Percentiles rank a stretch among this genome's conserved stretches.
Evolutionary conservation across 1,140 invertebrate species (phyloP).

Genomic region (Drosophila insularis): DNA sequence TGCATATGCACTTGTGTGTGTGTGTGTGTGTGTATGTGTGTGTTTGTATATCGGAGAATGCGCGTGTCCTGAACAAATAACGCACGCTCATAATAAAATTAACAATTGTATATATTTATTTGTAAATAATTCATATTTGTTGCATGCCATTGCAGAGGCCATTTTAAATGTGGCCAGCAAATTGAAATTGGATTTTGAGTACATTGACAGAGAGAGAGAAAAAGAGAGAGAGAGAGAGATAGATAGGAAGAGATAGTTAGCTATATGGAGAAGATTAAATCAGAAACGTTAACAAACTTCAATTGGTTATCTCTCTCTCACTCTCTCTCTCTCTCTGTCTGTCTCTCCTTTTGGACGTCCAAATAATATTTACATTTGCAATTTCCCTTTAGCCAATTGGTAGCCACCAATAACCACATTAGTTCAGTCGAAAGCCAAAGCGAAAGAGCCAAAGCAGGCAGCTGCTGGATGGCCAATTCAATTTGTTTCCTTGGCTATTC

Average conservation of each 20-base stretch:
- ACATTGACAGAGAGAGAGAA: background rate
- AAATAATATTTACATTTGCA: conserved; percentile 70
- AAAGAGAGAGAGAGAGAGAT: background rate
- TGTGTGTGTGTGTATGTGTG: background rate
- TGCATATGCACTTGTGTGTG: background rate
- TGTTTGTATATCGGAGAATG: background rate
- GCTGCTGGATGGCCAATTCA: conserved; percentile 63
- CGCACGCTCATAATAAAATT: conserved; percentile 62
- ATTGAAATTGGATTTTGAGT: conserved; percentile 14
- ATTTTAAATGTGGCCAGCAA: conserved; percentile 10
- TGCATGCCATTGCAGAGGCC: conserved; percentile 7
- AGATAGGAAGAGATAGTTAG: too few relatives aligned
- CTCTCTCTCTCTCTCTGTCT: background rate
- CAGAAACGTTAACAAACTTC: background rate
- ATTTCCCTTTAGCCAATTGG: conserved; percentile 57
- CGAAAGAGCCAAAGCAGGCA: conserved; percentile 19
- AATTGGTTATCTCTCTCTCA: conserved; percentile 28
- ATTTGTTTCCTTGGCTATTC: conserved; percentile 74
- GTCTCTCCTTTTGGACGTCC: background rate
- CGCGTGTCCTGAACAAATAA: conserved; percentile 3
- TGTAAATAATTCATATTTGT: conserved; percentile 9
- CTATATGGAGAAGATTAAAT: background rate
- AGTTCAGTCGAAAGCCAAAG: conserved; percentile 60
- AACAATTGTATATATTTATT: conserved; percentile 50
- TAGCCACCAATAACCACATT: conserved; percentile 64